These are phyloP conservation scores for Bagarius yarrelli DNA, from an alignment of 2,113 vertebrate species.

Conservation along the genomic window DNA sequence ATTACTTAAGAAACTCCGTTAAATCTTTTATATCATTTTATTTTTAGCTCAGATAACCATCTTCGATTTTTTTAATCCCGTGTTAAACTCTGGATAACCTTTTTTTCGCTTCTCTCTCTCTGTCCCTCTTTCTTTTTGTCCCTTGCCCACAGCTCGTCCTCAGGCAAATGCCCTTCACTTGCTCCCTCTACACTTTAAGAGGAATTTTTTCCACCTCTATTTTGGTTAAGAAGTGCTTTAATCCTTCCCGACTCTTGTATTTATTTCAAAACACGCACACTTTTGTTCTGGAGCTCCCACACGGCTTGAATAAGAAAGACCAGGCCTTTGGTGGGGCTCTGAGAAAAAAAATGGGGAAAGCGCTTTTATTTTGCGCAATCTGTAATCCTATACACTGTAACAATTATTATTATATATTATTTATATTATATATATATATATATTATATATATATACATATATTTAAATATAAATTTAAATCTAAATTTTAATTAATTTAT, in stretches of 20 bases:
- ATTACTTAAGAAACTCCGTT: neutral
- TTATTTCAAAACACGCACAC: slow-evolving; percentile 68
- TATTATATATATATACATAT: neutral
- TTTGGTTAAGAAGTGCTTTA: slow-evolving; percentile 65
- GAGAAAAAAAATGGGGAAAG: slow-evolving; percentile 51
- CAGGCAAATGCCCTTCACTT: slow-evolving; percentile 61
- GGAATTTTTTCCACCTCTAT: slow-evolving; percentile 63
- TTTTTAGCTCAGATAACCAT: slow-evolving; percentile 64
- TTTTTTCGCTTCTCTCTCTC: slow-evolving; percentile 31
- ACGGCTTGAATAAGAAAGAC: slow-evolving; percentile 47
- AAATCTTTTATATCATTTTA: slow-evolving; percentile 34
- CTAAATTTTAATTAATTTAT: neutral
- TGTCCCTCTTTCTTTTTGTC: neutral
- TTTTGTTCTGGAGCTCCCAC: slow-evolving; percentile 62
- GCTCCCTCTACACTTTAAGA: slow-evolving; percentile 56
- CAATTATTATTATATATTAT: too few relatives aligned
- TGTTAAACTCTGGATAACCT: slow-evolving; percentile 75
- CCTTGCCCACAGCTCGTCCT: slow-evolving; percentile 57
- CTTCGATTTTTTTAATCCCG: slow-evolving; percentile 68
- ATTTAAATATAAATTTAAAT: neutral
- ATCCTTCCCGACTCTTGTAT: slow-evolving; percentile 58
- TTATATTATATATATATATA: neutral
- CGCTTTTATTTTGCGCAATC: neutral
- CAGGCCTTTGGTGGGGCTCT: slow-evolving; percentile 52
- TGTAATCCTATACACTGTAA: neutral